These are phyloP conservation scores for Trachelus tabidus DNA, from an alignment of 2,888 invertebrate genomes.

Conservation along the genomic window DNA sequence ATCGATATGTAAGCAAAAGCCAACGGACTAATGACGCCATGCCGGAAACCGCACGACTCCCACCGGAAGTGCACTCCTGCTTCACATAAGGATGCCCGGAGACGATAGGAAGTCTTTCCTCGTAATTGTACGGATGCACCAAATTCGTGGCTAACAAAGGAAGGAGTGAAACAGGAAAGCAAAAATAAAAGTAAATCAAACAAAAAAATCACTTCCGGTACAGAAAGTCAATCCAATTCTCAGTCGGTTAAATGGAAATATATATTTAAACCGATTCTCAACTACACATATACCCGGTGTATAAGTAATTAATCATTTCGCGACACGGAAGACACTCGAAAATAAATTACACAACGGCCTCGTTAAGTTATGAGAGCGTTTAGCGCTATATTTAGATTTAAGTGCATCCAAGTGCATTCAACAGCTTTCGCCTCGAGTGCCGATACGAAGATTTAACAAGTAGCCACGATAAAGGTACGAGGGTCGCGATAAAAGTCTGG, in stretches of 20 bases:
- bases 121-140: slow-evolving; percentile 40
- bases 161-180: slow-evolving; percentile 31
- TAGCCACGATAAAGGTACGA: neutral
- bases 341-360: neutral
- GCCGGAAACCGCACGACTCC: slow-evolving; percentile 61
- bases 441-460: neutral
- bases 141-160: slow-evolving; percentile 32
- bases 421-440: neutral
- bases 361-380: neutral
- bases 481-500: neutral
- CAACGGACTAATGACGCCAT: slow-evolving; percentile 10
- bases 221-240: neutral
- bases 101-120: slow-evolving; percentile 43
- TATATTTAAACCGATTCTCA: neutral
- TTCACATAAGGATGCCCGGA: slow-evolving; percentile 35
- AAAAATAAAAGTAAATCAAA: slow-evolving; percentile 19
- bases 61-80: slow-evolving; percentile 51
- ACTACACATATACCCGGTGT: neutral
- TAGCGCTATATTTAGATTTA: neutral
- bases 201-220: neutral
- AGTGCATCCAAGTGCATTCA: neutral
- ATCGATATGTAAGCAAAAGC: slow-evolving; percentile 31
- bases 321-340: neutral
- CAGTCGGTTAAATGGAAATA: neutral
- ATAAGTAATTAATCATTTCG: neutral